These are phyloP conservation scores for Sylvia atricapilla DNA, from an alignment of 2,113 vertebrate genomes.

Conservation along the genomic window DNA sequence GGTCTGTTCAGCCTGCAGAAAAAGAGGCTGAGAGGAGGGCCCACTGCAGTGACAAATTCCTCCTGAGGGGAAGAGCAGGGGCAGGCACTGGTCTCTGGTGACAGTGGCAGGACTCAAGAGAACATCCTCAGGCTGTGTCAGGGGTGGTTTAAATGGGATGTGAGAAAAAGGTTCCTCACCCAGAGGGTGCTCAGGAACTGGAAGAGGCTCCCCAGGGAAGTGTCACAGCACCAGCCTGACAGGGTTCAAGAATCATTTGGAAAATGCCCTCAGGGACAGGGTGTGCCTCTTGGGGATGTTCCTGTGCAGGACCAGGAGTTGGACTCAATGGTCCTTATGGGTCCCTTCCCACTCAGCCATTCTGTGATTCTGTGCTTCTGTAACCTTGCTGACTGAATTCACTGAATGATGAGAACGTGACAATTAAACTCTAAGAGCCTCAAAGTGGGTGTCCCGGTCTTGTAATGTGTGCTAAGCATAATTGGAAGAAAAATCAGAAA, in stretches of 20 bases:
- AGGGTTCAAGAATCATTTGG: neutral
- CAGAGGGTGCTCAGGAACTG: neutral
- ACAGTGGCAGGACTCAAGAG: neutral
- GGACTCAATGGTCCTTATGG: neutral
- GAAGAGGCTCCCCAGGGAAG: neutral
- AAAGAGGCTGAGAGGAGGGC: neutral
- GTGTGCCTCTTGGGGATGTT: too few species aligned
- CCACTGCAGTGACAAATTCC: neutral
- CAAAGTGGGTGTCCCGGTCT: constrained; percentile 10
- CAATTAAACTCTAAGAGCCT: constrained; percentile 4
- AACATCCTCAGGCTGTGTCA: neutral
- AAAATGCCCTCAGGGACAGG: neutral
- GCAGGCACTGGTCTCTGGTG: neutral
- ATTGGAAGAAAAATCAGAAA: constrained; percentile 4
- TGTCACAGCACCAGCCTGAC: neutral
- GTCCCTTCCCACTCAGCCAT: neutral
- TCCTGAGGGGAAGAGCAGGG: neutral
- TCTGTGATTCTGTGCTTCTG: neutral
- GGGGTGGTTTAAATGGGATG: too few species aligned
- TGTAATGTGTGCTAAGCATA: constrained; percentile 15
- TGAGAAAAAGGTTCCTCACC: neutral
- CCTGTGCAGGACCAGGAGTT: neutral
- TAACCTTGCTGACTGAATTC: neutral
- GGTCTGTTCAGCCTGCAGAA: neutral
- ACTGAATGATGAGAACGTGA: neutral